Conservation (phyloP, 2,888 invertebrate genomes). For the Augochlorella aurata region DNA sequence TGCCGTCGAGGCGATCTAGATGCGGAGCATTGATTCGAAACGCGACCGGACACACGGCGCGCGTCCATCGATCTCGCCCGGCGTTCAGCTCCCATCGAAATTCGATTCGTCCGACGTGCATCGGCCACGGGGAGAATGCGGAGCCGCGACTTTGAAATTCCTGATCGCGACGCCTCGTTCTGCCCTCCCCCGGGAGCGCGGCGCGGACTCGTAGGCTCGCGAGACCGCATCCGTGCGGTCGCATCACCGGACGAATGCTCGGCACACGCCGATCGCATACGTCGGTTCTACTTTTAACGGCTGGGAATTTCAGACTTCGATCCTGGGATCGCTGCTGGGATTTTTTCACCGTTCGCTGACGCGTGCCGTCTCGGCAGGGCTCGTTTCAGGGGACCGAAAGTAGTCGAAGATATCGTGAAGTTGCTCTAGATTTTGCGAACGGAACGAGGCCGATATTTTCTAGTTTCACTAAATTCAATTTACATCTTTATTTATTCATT, state of each 20-base stretch:
- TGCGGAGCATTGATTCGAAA: neutral
- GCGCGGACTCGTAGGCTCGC: neutral
- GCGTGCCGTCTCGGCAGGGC: no score
- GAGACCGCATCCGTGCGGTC: neutral
- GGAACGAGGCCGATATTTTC: no score
- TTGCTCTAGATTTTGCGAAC: no score
- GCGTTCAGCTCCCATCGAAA: neutral
- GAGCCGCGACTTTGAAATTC: conserved; percentile 35
- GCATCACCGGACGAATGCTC: conserved; percentile 28
- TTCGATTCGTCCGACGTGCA: conserved; percentile 1
- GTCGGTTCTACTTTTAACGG: neutral
- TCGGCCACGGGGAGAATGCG: neutral
- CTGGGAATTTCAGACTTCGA: conserved; percentile 1
- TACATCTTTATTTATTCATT: no score
- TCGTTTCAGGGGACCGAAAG: no score
- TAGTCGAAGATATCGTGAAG: no score
- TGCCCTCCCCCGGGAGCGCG: neutral
- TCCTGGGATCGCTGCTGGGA: neutral
- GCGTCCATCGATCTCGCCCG: neutral
- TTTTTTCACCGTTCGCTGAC: neutral
- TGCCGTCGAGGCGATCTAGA: neutral
- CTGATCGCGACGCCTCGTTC: conserved; percentile 19
- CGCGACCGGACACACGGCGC: neutral
- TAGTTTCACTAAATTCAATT: no score
- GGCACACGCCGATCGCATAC: neutral